phyloP scores from a whole-genome alignment of 2,888 invertebrate genomes.

The Hypomecis punctinalis region DNA sequence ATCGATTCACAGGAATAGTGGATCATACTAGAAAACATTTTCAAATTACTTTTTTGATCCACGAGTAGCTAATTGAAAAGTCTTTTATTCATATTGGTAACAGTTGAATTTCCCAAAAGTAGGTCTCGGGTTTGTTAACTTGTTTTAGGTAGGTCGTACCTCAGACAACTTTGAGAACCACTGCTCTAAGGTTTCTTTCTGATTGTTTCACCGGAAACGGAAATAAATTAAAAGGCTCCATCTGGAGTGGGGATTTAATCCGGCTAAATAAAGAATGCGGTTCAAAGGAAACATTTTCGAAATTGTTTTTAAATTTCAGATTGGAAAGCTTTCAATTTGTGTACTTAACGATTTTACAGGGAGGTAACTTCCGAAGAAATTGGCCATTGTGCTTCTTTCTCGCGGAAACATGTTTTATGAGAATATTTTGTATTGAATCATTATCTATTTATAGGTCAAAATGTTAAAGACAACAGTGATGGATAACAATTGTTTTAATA shows the following conservation, averaged over 20 bases:
- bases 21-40: no score
- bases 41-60: no score
- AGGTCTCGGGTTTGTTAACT: no score
- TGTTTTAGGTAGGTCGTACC: background rate
- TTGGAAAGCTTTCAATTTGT: conserved; percentile 6
- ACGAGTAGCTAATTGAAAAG: no score
- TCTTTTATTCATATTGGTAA: no score
- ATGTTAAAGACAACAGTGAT: no score
- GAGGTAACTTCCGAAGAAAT: background rate
- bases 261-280: conserved; percentile 17
- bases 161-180: background rate
- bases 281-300: conserved; percentile 2
- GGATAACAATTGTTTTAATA: no score
- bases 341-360: background rate
- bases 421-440: background rate
- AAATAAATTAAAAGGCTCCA: conserved; percentile 21
- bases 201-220: conserved; percentile 19
- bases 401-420: background rate
- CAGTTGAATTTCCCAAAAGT: no score
- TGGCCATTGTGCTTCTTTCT: background rate
- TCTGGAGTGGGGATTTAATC: conserved; percentile 11
- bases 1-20: no score
- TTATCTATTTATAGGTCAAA: no score
- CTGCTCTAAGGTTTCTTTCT: conserved; percentile 6
- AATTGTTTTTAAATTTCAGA: conserved; percentile 15